Conservation (phyloP, 1,140 invertebrate genomes). For the Probaryconus sp. region DNA sequence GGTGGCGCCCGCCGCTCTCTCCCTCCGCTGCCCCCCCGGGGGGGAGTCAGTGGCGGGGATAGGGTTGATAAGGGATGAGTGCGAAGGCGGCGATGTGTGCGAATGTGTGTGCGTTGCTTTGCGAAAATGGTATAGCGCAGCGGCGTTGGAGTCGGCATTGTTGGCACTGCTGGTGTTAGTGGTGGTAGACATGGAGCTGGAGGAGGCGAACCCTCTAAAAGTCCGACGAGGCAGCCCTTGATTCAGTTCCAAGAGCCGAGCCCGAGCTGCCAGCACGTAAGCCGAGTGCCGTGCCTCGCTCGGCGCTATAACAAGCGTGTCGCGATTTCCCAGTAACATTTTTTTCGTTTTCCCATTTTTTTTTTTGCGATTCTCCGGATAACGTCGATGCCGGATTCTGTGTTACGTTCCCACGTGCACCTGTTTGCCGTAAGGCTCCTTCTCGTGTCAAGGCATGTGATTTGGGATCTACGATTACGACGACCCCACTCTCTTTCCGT, state of each 20-base stretch:
- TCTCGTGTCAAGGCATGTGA: slow-evolving; percentile 37
- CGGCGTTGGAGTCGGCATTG: slow-evolving; percentile 48
- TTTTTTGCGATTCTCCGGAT: too few species aligned
- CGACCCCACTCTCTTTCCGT: too few species aligned
- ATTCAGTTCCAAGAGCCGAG: slow-evolving; percentile 69
- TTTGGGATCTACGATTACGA: too few species aligned
- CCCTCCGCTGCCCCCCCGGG: too few species aligned
- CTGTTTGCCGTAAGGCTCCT: background rate
- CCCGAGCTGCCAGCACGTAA: slow-evolving; percentile 53
- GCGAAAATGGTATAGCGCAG: slow-evolving; percentile 49
- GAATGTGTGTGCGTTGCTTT: slow-evolving; percentile 42
- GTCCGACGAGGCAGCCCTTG: slow-evolving; percentile 57
- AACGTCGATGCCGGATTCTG: slow-evolving; percentile 15
- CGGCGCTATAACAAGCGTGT: slow-evolving; percentile 16
- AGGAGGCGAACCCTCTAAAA: slow-evolving; percentile 67
- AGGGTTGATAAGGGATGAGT: slow-evolving; percentile 52
- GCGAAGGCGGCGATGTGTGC: slow-evolving; percentile 34
- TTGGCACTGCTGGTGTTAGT: slow-evolving; percentile 54
- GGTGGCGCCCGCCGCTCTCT: too few species aligned
- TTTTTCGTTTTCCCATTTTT: too few species aligned
- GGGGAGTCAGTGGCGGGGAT: slow-evolving; percentile 25
- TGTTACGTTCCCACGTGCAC: slow-evolving; percentile 7
- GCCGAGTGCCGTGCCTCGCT: slow-evolving; percentile 25
- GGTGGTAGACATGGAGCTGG: slow-evolving; percentile 45
- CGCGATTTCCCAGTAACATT: too few species aligned